Conservation (phyloP, 2,113 vertebrate species). For the Isichthys henryi region DNA sequence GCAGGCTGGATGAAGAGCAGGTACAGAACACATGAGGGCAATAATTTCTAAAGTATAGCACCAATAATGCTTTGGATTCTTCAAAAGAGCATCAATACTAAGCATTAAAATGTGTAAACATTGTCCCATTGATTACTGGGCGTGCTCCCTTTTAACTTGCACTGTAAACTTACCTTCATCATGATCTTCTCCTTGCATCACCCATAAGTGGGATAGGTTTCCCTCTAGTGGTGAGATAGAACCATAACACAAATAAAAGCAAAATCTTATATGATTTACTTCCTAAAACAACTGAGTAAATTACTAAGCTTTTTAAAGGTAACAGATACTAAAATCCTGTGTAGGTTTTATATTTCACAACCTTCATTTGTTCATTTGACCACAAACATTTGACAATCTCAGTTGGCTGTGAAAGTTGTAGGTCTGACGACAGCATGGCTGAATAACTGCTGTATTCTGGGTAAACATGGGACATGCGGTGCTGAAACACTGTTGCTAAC, state of each 20-base stretch:
- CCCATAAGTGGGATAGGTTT: neutral
- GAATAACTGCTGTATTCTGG: no score
- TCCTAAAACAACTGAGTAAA: neutral
- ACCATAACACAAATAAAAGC: neutral
- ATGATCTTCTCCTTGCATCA: neutral
- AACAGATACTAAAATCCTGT: neutral
- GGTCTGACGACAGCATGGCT: no score
- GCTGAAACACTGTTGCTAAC: neutral
- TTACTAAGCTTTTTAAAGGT: no score
- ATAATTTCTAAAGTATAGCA: neutral
- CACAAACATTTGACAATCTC: neutral
- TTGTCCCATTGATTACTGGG: neutral
- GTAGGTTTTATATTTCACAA: neutral
- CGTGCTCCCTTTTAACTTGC: neutral
- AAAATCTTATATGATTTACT: neutral
- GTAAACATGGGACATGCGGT: no score
- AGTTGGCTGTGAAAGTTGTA: no score
- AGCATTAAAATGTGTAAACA: neutral
- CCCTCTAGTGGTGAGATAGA: neutral
- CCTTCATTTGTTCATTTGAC: neutral
- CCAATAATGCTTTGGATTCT: neutral
- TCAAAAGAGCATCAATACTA: neutral
- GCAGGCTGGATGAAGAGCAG: neutral
- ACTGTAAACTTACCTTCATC: neutral
- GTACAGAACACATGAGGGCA: neutral